phyloP scores from a whole-genome alignment of 2,113 vertebrate species.

The Sardina pilchardus region DNA sequence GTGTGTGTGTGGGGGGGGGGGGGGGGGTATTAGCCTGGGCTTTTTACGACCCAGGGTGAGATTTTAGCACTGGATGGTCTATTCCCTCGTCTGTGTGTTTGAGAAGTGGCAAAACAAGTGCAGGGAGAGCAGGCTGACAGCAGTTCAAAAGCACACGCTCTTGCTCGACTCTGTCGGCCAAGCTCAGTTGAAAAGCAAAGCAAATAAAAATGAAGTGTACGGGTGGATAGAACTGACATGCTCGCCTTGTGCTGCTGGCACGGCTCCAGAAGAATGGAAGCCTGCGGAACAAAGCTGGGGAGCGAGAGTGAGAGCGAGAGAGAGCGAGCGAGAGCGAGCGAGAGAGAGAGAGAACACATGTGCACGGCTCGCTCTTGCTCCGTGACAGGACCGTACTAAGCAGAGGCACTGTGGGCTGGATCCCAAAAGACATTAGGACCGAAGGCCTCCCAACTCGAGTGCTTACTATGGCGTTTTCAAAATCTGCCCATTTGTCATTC shows the following conservation, averaged over 20 bases:
- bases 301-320: background rate
- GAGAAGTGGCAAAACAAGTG: background rate
- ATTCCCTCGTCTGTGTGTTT: background rate
- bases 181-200: background rate
- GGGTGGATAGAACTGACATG: background rate
- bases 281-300: background rate
- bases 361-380: background rate
- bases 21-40: background rate
- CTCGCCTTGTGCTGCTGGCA: background rate
- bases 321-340: constrained; percentile 1
- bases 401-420: background rate
- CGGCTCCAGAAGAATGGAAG: background rate
- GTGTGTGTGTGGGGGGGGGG: background rate
- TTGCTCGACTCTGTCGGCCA: background rate
- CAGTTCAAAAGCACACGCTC: background rate
- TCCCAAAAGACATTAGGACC: background rate
- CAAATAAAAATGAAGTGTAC: background rate
- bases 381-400: constrained; percentile 21
- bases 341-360: background rate
- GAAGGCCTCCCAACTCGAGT: background rate
- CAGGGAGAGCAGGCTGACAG: background rate
- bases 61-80: background rate
- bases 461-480: constrained; percentile 23
- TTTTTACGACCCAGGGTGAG: background rate
- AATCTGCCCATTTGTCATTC: constrained; percentile 21